phyloP scores from a whole-genome alignment of 2,888 invertebrate genomes.

The Slavum lentiscoides region DNA sequence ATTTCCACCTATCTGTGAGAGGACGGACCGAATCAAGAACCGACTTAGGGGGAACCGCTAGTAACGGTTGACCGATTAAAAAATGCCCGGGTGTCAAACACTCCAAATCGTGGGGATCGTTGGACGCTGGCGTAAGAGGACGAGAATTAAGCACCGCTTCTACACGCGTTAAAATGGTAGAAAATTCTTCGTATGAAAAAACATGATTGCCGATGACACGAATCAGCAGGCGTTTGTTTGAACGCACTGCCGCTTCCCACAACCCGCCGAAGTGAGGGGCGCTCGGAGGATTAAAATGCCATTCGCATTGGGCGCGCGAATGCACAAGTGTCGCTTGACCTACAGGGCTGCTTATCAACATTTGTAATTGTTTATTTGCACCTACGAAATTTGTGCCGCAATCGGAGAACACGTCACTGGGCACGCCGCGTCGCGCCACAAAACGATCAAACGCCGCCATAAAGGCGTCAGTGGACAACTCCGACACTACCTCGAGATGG shows the following conservation, averaged over 20 bases:
- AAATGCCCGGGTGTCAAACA: constrained; percentile 53
- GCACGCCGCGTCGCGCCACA: neutral
- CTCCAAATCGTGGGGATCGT: constrained; percentile 48
- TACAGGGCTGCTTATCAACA: neutral
- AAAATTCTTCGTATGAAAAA: too few relatives aligned
- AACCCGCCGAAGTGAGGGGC: constrained; percentile 56
- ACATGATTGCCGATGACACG: too few relatives aligned
- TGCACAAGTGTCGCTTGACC: constrained; percentile 27
- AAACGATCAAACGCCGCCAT: neutral
- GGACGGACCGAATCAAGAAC: neutral
- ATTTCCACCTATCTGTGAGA: neutral
- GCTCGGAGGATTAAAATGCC: constrained; percentile 55
- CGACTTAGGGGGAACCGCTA: constrained; percentile 19
- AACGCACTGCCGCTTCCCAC: constrained; percentile 56
- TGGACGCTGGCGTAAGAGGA: constrained; percentile 45
- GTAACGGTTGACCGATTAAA: constrained; percentile 45
- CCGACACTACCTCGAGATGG: neutral
- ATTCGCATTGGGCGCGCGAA: neutral
- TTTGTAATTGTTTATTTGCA: neutral
- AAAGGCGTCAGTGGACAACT: neutral
- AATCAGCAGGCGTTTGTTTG: constrained; percentile 14
- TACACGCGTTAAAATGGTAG: constrained; percentile 37
- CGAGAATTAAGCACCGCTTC: constrained; percentile 55
- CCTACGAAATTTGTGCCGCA: neutral
- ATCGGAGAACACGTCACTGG: neutral